Evolutionary conservation across 2,113 vertebrate species (phyloP).

Genomic region (Tupaia chinensis): DNA sequence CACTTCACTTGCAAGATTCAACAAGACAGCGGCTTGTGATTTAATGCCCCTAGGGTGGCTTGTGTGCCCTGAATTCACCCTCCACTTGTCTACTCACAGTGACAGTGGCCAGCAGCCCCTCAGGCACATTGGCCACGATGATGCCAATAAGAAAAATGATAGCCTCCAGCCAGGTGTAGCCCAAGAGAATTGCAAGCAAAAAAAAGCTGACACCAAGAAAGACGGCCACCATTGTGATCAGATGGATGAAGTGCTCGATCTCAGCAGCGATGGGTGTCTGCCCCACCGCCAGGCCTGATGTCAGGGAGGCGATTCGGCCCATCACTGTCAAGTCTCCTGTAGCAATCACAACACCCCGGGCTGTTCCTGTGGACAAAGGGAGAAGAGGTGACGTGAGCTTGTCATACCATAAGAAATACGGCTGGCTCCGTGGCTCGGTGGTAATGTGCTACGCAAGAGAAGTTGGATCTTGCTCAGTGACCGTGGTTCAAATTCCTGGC

Average conservation of each 20-base stretch:
- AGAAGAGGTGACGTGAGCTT: not conserved
- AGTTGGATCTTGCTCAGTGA: too few relatives aligned
- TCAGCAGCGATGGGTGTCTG: constrained; percentile 81
- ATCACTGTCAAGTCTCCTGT: constrained; percentile 81
- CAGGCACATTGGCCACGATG: constrained; percentile 86
- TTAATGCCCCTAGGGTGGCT: not conserved
- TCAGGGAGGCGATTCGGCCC: constrained; percentile 81
- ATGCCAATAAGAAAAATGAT: constrained; percentile 86
- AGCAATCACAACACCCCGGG: constrained; percentile 76
- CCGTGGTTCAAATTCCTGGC: too few relatives aligned
- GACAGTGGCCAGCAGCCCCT: constrained; percentile 85
- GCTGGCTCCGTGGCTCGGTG: too few relatives aligned
- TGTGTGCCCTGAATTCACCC: not conserved
- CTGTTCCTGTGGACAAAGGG: constrained; percentile 69
- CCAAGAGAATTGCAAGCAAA: constrained; percentile 73
- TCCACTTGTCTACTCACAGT: constrained; percentile 77
- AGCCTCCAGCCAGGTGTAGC: constrained; percentile 83
- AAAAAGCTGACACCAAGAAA: constrained; percentile 80
- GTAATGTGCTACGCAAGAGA: too few relatives aligned
- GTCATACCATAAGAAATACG: not conserved
- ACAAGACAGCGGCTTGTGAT: not conserved
- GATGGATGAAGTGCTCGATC: constrained; percentile 81
- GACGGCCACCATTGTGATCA: constrained; percentile 79
- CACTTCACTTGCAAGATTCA: not conserved
- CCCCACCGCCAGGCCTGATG: constrained; percentile 69